Evolutionary conservation across 2,797 vertebrate species (phyloP).

Genomic region (Aplochiton taeniatus): DNA sequence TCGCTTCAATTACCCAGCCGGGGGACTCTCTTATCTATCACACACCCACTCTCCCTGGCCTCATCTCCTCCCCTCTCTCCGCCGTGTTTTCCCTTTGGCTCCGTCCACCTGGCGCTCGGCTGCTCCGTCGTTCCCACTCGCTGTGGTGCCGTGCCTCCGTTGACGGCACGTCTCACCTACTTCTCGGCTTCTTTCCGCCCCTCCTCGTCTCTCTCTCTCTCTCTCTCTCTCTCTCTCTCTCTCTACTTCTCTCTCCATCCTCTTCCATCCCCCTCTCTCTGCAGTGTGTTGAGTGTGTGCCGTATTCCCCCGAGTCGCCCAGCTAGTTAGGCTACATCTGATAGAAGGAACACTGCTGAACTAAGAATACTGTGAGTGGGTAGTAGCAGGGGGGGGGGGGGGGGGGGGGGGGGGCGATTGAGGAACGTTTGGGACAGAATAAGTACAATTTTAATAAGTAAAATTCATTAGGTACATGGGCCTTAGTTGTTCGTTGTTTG

Average conservation of each 20-base stretch:
- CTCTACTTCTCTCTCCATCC: not conserved
- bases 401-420: no score
- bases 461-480: no score
- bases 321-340: no score
- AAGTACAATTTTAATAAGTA: no score
- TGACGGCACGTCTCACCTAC: not conserved
- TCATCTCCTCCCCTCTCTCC: not conserved
- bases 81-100: not conserved
- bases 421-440: no score
- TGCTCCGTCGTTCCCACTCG: not conserved
- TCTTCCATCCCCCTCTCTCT: not conserved
- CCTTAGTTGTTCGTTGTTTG: no score
- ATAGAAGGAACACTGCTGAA: no score
- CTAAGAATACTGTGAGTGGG: no score
- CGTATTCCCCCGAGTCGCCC: no score
- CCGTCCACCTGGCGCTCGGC: not conserved
- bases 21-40: no score
- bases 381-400: no score
- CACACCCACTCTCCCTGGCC: not conserved
- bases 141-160: not conserved
- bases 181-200: not conserved
- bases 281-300: no score
- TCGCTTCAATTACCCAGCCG: slow-evolving; percentile 39
- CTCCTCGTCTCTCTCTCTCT: not conserved
- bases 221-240: not conserved